Percentiles rank a stretch among this genome's conserved stretches.
phyloP scores from a whole-genome alignment of 2,888 invertebrate genomes.

The Drosophila tanythrix region DNA sequence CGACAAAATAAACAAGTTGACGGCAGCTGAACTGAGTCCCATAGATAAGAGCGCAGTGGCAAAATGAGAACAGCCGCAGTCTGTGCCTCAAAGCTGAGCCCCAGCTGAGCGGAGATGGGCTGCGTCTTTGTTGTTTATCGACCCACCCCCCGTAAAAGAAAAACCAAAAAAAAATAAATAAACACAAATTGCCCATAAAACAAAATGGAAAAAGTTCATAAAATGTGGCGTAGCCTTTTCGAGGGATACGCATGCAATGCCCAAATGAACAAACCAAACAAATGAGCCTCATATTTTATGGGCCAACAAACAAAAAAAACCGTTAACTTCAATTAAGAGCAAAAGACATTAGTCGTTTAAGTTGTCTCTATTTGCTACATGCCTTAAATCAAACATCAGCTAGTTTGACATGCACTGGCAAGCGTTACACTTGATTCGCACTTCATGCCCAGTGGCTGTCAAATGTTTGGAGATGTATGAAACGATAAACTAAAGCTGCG shows the following conservation, averaged over 20 bases:
- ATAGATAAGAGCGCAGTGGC: conserved; percentile 66
- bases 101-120: conserved; percentile 3
- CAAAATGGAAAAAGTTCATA: conserved; percentile 55
- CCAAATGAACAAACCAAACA: conserved; percentile 1
- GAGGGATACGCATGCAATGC: conserved; percentile 27
- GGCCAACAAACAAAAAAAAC: not conserved
- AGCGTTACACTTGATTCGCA: conserved; percentile 17
- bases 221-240: conserved; percentile 32
- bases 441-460: conserved; percentile 17
- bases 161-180: conserved; percentile 50
- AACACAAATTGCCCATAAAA: conserved; percentile 73
- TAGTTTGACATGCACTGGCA: conserved; percentile 18
- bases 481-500: conserved; percentile 24
- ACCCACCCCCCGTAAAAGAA: conserved; percentile 19
- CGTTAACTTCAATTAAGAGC: not conserved
- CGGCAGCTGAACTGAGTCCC: conserved; percentile 36
- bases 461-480: conserved; percentile 11
- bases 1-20: conserved; percentile 76
- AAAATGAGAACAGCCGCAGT: not conserved
- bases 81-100: conserved; percentile 20
- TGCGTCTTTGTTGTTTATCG: conserved; percentile 54
- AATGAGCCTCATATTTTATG: not conserved
- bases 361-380: not conserved
- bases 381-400: not conserved
- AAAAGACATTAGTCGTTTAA: not conserved